A percentile compares a stretch with the other conserved stretches of the same genome.
Conservation (phyloP, 2,888 invertebrate genomes). For the Eupithecia exiguata region DNA sequence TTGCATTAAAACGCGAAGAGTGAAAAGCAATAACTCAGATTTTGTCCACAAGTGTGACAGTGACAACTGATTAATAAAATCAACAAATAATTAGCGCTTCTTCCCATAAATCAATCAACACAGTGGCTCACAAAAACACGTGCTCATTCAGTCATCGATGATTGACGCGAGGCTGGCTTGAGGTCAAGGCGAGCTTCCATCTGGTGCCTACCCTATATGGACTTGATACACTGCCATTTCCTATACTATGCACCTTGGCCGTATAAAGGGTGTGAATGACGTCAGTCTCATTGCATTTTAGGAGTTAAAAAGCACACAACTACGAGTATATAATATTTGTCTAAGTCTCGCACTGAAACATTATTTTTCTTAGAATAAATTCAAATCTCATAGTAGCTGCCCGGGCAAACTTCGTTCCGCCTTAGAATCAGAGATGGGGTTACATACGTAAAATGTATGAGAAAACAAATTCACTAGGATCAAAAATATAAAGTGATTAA, state of each 20-base stretch:
- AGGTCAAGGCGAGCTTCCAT: slow-evolving; percentile 72
- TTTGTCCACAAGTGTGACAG: background rate
- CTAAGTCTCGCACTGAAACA: too few species aligned
- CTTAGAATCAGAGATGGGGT: too few species aligned
- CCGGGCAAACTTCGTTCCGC: too few species aligned
- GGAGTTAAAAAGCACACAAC: background rate
- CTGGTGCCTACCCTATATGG: slow-evolving; percentile 60
- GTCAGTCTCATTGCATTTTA: background rate
- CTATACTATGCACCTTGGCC: slow-evolving; percentile 26
- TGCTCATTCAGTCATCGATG: slow-evolving; percentile 34
- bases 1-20: background rate
- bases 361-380: too few species aligned
- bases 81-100: background rate
- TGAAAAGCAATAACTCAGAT: background rate
- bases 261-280: slow-evolving; percentile 18
- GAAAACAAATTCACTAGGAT: too few species aligned
- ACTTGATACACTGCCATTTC: slow-evolving; percentile 28
- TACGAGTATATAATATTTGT: too few species aligned
- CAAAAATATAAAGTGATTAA: too few species aligned
- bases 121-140: slow-evolving; percentile 29
- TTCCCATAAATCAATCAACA: slow-evolving; percentile 19
- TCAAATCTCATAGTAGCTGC: too few species aligned
- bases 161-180: slow-evolving; percentile 43
- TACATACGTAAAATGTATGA: too few species aligned
- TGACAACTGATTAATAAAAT: background rate